Evolutionary conservation across 2,113 vertebrate genomes (phyloP).

Genomic region (Phylloscopus whistleri): DNA sequence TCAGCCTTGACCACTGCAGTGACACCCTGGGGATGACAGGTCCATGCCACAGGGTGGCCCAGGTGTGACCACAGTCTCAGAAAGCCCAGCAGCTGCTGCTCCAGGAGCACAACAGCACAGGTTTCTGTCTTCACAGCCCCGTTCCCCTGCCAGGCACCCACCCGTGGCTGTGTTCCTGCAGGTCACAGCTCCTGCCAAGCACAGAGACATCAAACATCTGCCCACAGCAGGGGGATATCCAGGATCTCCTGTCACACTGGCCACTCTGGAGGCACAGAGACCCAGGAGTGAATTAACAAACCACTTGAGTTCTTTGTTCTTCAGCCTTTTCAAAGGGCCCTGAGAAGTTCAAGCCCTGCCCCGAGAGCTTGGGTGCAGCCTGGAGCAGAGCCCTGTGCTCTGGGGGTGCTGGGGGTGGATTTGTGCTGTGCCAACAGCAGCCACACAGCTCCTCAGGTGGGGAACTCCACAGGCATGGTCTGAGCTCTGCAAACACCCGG

Average conservation of each 20-base stretch:
- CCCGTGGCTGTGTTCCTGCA: not conserved
- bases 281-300: not conserved
- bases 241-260: not conserved
- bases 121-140: not conserved
- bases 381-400: not conserved
- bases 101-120: not conserved
- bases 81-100: not conserved
- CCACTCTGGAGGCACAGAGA: not conserved
- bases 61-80: not conserved
- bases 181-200: not conserved
- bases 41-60: not conserved
- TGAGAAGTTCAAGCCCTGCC: not conserved
- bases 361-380: not conserved
- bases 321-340: not conserved
- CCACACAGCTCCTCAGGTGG: not conserved
- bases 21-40: not conserved
- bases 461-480: not conserved
- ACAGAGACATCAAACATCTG: not conserved
- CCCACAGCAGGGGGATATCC: not conserved
- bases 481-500: not conserved
- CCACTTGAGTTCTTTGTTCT: not conserved
- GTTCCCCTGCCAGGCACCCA: not conserved
- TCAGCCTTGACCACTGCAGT: not conserved
- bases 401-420: not conserved
- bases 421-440: not conserved